Base-by-base conservation (phyloP, 1,140 invertebrate genomes). In the Drosophila sproati region DNA sequence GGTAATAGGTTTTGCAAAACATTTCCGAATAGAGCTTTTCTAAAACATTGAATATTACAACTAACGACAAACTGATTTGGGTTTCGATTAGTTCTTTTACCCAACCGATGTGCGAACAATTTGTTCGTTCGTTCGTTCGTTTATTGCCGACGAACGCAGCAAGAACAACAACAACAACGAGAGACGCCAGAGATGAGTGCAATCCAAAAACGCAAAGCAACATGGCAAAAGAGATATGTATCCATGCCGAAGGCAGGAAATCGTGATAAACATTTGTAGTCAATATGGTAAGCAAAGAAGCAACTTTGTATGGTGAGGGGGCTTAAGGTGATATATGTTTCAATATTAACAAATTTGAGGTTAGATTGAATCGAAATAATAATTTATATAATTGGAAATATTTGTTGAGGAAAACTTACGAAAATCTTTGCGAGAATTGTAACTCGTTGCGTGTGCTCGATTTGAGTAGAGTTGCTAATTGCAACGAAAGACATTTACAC, bases 321-420 rank as follows among this genome's bases (percentile, higher is more conserved):
- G 20, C 20, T 20, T 20, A 35, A 55, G 20, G 39, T 6, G 2
- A 50, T 56, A 35, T 28, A 39, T 28, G 34, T 70, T 32, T 47
- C 57, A 4, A n/a, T 61, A 45, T 39, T 83, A 68, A 54, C 10
- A 28, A 78, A 85, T 62, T 54, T 80, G 56, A 80, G 83, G 83
- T 88, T 88, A 88, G 5, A 56, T 67, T 52, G 50, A 60, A 63
- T 10, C 29, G 7, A 5, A 39, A 61, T 34, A 41, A 20, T 60
- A 34, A 47, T 64, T 63, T 75, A 74, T 56, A 70, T 74, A 74
- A 74, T 56, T 73, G 3, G 20, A 20, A 20, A 20, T 20, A 20
- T 20, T 20, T 20, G 20, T 20, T 2, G 1, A 20, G 20, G 20
- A 20, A 20, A 20, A 20, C 20, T 20, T 20, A 20, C 20, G 20